A percentile compares a stretch with the other conserved stretches of the same genome.
Conservation (phyloP, 2,888 invertebrate species). For the Phalangium opilio region DNA sequence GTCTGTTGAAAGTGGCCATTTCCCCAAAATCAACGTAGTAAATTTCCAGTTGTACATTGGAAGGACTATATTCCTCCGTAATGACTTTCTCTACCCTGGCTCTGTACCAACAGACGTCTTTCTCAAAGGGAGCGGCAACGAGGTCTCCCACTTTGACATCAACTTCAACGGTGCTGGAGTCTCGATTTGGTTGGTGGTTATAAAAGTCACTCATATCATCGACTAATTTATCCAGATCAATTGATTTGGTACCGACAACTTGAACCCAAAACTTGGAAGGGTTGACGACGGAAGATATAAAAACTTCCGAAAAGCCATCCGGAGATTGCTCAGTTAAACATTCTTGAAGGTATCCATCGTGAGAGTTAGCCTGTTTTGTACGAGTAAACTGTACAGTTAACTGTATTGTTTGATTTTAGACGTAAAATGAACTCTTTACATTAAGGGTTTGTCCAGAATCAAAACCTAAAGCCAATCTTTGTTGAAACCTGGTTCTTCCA, state of each 20-base stretch:
- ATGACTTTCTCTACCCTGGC: slow-evolving; percentile 50
- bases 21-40: slow-evolving; percentile 82
- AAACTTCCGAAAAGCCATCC: slow-evolving; percentile 59
- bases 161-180: slow-evolving; percentile 5
- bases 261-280: slow-evolving; percentile 76
- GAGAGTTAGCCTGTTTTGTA: not conserved
- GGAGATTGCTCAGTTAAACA: slow-evolving; percentile 20
- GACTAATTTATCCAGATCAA: slow-evolving; percentile 60
- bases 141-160: slow-evolving; percentile 47
- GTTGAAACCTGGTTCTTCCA: slow-evolving; percentile 8
- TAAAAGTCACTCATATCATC: slow-evolving; percentile 71
- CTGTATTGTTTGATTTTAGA: no score
- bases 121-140: slow-evolving; percentile 66
- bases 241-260: slow-evolving; percentile 47
- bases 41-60: slow-evolving; percentile 47
- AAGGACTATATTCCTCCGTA: slow-evolving; percentile 44
- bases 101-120: slow-evolving; percentile 61
- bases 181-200: slow-evolving; percentile 42
- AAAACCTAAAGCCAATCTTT: no score
- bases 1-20: slow-evolving; percentile 24
- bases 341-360: slow-evolving; percentile 2
- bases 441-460: no score
- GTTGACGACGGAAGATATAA: slow-evolving; percentile 66
- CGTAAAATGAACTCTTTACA: no score
- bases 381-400: not conserved